phyloP scores from a whole-genome alignment of 2,888 invertebrate species.

The Cordilura impudica region DNA sequence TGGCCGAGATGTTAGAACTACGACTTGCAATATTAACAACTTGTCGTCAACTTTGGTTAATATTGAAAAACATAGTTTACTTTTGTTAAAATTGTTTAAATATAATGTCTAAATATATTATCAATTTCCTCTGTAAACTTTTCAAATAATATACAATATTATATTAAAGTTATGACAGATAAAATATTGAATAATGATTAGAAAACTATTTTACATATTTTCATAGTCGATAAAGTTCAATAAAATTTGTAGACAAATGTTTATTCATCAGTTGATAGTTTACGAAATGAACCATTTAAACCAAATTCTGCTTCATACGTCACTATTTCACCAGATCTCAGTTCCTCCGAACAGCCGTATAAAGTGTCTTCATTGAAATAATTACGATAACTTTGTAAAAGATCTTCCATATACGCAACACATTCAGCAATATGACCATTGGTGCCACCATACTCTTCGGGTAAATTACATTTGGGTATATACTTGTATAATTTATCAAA shows the following conservation, averaged over 20 bases:
- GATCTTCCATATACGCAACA: constrained; percentile 72
- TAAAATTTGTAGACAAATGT: constrained; percentile 13
- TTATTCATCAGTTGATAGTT: constrained; percentile 68
- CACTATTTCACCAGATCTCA: constrained; percentile 67
- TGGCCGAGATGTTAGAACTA: too few species aligned
- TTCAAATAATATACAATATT: too few species aligned
- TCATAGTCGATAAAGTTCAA: too few species aligned
- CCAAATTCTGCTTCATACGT: constrained; percentile 72
- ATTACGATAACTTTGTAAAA: constrained; percentile 69
- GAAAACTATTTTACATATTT: too few species aligned
- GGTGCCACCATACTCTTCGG: constrained; percentile 72
- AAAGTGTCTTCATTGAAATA: constrained; percentile 70
- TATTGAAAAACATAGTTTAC: too few species aligned
- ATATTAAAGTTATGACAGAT: too few species aligned
- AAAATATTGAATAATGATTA: too few species aligned
- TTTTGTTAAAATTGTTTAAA: too few species aligned
- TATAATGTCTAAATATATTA: too few species aligned
- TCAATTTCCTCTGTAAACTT: too few species aligned
- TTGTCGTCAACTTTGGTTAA: too few species aligned
- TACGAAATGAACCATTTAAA: constrained; percentile 70
- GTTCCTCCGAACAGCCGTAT: constrained; percentile 70
- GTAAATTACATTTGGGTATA: constrained; percentile 69
- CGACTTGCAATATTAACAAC: too few species aligned
- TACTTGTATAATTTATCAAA: constrained; percentile 69
- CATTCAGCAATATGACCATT: constrained; percentile 71